Conservation (phyloP, 2,113 vertebrate species). For the Sylvilagus bachmani region DNA sequence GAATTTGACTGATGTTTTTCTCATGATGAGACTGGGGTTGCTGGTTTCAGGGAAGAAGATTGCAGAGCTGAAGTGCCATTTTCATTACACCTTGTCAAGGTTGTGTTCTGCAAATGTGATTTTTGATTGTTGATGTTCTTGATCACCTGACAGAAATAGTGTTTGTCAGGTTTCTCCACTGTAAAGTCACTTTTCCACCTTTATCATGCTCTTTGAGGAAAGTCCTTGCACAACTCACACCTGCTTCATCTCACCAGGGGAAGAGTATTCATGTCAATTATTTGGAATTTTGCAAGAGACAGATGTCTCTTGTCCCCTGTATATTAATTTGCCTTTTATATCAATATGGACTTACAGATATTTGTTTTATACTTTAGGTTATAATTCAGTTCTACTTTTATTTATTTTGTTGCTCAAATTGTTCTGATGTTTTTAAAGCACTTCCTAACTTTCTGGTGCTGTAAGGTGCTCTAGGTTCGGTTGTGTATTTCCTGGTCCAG, state of each 20-base stretch:
- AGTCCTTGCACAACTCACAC: not conserved
- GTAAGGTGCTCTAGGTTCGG: not conserved
- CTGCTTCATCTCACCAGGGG: not conserved
- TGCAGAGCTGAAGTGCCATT: conserved; percentile 32
- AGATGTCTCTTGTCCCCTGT: not conserved
- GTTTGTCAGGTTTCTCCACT: conserved; percentile 14
- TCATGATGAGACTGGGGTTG: not conserved
- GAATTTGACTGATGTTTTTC: conserved; percentile 37
- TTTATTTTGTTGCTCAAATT: conserved; percentile 39
- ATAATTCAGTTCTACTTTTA: conserved; percentile 10
- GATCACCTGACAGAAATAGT: conserved; percentile 9
- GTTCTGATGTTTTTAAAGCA: not conserved
- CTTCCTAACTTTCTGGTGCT: conserved; percentile 33
- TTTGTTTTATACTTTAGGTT: conserved; percentile 23
- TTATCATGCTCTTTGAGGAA: conserved; percentile 33
- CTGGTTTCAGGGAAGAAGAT: conserved; percentile 4
- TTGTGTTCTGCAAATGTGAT: not conserved
- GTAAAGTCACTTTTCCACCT: conserved; percentile 3
- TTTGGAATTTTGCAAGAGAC: conserved; percentile 24
- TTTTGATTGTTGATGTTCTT: conserved; percentile 54
- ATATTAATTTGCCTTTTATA: not conserved
- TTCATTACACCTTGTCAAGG: not conserved
- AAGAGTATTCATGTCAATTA: conserved; percentile 8
- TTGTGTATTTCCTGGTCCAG: not conserved
- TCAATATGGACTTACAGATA: not conserved